These are phyloP conservation scores for Dryoscopus gambensis DNA, from an alignment of 2,113 vertebrate species.

Conservation along the genomic window DNA sequence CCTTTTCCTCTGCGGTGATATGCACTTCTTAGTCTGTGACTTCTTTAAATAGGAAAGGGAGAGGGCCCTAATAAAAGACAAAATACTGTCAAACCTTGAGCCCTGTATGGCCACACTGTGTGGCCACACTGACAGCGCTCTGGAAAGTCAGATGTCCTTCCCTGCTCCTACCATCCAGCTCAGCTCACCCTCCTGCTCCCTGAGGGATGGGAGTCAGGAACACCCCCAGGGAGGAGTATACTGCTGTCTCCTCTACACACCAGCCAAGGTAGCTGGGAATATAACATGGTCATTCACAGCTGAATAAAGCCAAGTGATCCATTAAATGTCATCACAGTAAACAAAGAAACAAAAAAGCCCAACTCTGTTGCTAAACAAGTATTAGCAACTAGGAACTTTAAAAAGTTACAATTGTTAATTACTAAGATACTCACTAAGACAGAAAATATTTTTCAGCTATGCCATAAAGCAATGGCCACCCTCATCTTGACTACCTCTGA, in stretches of 20 bases:
- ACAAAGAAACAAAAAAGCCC: not conserved
- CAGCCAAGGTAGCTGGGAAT: not conserved
- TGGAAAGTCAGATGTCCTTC: not conserved
- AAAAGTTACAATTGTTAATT: not conserved
- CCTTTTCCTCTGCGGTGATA: not conserved
- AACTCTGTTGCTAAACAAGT: not conserved
- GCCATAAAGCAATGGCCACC: not conserved
- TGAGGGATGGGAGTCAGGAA: not conserved
- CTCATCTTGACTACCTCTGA: not conserved
- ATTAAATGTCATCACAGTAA: not conserved
- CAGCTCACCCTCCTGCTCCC: not conserved
- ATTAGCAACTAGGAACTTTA: not conserved
- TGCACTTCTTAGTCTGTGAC: not conserved
- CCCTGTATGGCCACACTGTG: not conserved
- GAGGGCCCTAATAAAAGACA: not conserved
- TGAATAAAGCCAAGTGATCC: not conserved
- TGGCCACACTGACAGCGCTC: not conserved
- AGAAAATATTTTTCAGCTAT: not conserved
- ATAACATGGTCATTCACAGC: fast-evolving
- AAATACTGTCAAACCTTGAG: not conserved
- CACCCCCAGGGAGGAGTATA: not conserved
- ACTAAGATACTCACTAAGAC: not conserved
- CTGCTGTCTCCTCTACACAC: not conserved
- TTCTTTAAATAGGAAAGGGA: not conserved
- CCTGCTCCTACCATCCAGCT: not conserved